Evolutionary conservation across 1,140 invertebrate species (phyloP), one percentile per base, ranked within the genome.

Genomic region (Dreissena rostriformis): DNA sequence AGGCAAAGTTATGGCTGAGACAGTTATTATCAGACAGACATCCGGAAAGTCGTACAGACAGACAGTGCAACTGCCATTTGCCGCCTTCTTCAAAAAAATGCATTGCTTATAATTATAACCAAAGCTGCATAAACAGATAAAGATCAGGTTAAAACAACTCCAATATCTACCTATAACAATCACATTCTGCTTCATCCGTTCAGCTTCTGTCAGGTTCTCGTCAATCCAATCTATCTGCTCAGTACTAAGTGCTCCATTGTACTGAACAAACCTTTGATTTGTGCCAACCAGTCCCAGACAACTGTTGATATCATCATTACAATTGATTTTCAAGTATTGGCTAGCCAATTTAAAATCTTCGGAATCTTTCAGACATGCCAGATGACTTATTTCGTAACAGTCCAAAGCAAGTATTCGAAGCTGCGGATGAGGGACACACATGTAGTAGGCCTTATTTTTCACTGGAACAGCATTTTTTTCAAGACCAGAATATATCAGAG

Each of bases 241-340:
- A 26, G 88, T 26, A 65, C 89, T 86, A 14, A 93, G n/a, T n/a
- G 89, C 92, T 26, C 93, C 93, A 90, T 94, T 94, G 77, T 85
- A 93, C 28, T 87, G 83, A 22, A 92, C 90, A 90, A 92, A 93
- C n/a, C 92, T 81, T 55, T 73, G 83, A 26, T 89, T 79, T 8
- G 74, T 22, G 2, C 91, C 92, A 53, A 86, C 52, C 22, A 94
- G 73, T 78, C 93, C 93, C 85, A 11, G 71, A 19, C 76, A 26
- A 19, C 86, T 85, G 80, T 92, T 91, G 51, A 85, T 83, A 78
- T 93, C 85, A 29, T 81, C 39, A 85, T 93, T 91, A 0, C 82
- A 55, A 86, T 94, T 93, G 49, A 90, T 84, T 39, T 22, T 53
- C 72, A 68, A 86, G 71, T 83, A 93, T 39, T 70, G 39, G 49